Percentiles rank a stretch among this genome's conserved stretches.
Evolutionary conservation across 2,888 invertebrate genomes (phyloP).

Genomic region (Physocephala rufipes): DNA sequence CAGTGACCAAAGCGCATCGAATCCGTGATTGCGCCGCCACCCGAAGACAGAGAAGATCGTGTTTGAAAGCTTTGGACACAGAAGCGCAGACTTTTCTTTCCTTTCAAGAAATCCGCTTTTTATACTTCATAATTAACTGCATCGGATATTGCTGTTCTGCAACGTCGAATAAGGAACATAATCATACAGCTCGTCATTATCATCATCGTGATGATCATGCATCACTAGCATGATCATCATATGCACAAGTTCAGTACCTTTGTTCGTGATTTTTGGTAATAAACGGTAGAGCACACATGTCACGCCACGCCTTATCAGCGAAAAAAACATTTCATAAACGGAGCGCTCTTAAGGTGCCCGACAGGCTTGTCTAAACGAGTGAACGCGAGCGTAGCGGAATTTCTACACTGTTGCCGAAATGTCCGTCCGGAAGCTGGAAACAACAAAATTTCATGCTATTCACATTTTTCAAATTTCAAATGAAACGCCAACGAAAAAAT

Average conservation of each 20-base stretch:
- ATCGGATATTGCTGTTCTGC: too few relatives aligned
- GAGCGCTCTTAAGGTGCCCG: neutral
- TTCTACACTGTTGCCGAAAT: neutral
- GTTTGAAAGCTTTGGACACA: too few relatives aligned
- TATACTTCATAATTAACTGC: too few relatives aligned
- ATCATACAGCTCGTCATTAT: too few relatives aligned
- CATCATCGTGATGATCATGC: slow-evolving; percentile 25
- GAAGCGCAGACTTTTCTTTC: too few relatives aligned
- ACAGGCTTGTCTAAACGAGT: neutral
- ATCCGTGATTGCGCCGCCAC: too few relatives aligned
- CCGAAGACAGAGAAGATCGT: too few relatives aligned
- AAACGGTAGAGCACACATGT: neutral
- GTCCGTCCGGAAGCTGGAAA: slow-evolving; percentile 47
- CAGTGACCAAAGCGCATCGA: too few relatives aligned
- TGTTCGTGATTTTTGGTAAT: slow-evolving; percentile 34
- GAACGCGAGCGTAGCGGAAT: slow-evolving; percentile 25
- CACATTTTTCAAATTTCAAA: slow-evolving; percentile 42
- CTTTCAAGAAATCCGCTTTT: too few relatives aligned
- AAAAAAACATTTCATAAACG: slow-evolving; percentile 11
- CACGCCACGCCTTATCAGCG: neutral
- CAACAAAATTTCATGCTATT: slow-evolving; percentile 60
- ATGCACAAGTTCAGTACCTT: neutral
- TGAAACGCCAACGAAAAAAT: slow-evolving; percentile 3
- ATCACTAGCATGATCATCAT: slow-evolving; percentile 13
- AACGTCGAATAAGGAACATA: too few relatives aligned